These are phyloP conservation scores for Athetis lepigone DNA, from an alignment of 2,888 invertebrate genomes.

Conservation along the genomic window DNA sequence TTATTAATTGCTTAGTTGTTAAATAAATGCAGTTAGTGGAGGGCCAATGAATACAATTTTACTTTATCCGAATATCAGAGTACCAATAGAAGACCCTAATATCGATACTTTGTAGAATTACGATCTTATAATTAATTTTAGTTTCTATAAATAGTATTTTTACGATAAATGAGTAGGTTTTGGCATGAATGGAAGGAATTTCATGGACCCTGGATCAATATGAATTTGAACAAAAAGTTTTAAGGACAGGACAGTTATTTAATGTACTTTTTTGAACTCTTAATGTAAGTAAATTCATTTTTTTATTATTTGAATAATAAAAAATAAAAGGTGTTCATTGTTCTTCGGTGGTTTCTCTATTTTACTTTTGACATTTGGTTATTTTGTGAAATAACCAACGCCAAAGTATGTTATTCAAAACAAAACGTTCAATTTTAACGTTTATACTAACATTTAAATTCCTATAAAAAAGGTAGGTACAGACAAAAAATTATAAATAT, in stretches of 20 bases:
- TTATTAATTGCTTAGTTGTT: neutral
- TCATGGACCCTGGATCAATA: slow-evolving; percentile 74
- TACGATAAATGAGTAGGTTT: slow-evolving; percentile 54
- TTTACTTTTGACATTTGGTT: neutral
- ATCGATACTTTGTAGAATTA: slow-evolving; percentile 22
- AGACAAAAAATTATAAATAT: slow-evolving; percentile 27
- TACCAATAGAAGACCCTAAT: slow-evolving; percentile 25
- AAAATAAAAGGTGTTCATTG: neutral
- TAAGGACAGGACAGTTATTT: slow-evolving; percentile 1
- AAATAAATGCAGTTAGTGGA: slow-evolving; percentile 2
- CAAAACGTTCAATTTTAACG: neutral
- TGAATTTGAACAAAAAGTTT: slow-evolving; percentile 39
- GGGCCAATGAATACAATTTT: neutral
- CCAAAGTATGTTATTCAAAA: neutral
- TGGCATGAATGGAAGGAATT: slow-evolving; percentile 76
- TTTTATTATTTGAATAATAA: neutral
- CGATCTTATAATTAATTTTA: slow-evolving; percentile 49
- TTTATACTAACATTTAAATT: slow-evolving; percentile 26
- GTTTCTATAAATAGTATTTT: slow-evolving; percentile 50
- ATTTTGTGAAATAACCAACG: slow-evolving; percentile 16
- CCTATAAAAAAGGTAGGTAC: slow-evolving; percentile 13
- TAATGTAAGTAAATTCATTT: slow-evolving; percentile 25
- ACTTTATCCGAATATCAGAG: neutral
- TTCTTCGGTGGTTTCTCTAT: neutral
- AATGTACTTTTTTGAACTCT: slow-evolving; percentile 4